phyloP scores from a whole-genome alignment of 2,888 invertebrate species.

The Drepana falcataria region DNA sequence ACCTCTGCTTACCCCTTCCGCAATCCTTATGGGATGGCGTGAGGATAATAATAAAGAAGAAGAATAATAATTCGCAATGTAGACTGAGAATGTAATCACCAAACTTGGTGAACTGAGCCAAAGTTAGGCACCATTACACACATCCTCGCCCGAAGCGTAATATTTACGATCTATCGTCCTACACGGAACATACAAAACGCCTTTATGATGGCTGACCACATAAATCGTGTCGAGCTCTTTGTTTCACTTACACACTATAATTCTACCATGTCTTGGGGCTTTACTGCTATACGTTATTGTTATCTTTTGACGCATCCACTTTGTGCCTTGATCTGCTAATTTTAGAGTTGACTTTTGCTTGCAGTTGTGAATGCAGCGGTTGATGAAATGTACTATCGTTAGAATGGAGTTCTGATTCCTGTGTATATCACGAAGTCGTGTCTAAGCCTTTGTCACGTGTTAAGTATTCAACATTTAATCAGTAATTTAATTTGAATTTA shows the following conservation, averaged over 20 bases:
- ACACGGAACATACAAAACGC: background rate
- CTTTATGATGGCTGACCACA: constrained; percentile 1
- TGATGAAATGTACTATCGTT: background rate
- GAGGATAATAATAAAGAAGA: no score
- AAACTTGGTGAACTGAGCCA: background rate
- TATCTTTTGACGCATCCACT: background rate
- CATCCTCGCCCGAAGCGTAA: no score
- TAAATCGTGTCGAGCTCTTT: constrained; percentile 1
- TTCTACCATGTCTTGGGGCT: constrained; percentile 4
- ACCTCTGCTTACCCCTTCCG: no score
- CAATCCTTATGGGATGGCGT: constrained; percentile 9
- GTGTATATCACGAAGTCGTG: background rate
- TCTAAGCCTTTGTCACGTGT: background rate
- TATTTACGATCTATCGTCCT: background rate
- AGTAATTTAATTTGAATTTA: no score
- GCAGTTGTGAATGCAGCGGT: background rate
- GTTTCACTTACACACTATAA: constrained; percentile 5
- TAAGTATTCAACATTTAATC: no score
- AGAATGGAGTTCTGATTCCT: background rate
- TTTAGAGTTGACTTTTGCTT: background rate
- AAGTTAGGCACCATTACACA: no score
- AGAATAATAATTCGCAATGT: no score
- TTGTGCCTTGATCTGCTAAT: background rate
- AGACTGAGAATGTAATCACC: background rate
- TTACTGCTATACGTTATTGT: constrained; percentile 4